Base-by-base conservation (phyloP, 1,140 invertebrate species). In the Stegodyphus dumicola region DNA sequence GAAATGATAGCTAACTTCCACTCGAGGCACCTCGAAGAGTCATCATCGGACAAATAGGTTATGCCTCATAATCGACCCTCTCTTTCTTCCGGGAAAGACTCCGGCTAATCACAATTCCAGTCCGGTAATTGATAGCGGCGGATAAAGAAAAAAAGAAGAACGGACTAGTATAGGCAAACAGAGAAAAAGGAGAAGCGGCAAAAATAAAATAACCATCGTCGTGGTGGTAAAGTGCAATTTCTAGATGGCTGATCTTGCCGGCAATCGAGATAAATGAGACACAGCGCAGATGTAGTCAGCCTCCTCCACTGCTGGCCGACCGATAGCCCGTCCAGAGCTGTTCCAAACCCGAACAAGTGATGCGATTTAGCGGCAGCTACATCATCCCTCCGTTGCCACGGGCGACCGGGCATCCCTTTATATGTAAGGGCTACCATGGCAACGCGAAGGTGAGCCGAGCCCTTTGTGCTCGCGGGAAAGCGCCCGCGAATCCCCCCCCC, bases 351-450 rank as follows among this genome's bases (percentile, higher is more conserved):
- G 75, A 66, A 77, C 75, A 77, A 77, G 75, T 77, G 75, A 77
- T 77, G 75, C 75, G 75, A 77, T 77, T 77, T 77, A 77, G 77
- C 66, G 77, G 66, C 17, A 79, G 65, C 65, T 79, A 70, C 66
- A 70, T 70, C 77, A 70, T 70, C 67, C 51, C 51, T n/a, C 77
- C 67, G 66, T 79, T 79, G 66, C 67, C 48, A 54, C 5, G 76
- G 76, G 49, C 51, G 66, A 77, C 76, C 76, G 53, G 56, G 56
- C 56, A 60, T 60, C 56, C 56, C 56, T 60, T 60, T 60, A 60
- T 60, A 60, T 60, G 56, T 9, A 60, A 60, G 17, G 64, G 77
- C 69, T 33, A 18, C 49, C 71, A 49, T 54, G 71, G 80, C 9
- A 83, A 83, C 80, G 71, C 11, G 71, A 81, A 81, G 79, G 79